Evolutionary conservation across 2,888 invertebrate species (phyloP).

Genomic region (Rhynchonema sp.): DNA sequence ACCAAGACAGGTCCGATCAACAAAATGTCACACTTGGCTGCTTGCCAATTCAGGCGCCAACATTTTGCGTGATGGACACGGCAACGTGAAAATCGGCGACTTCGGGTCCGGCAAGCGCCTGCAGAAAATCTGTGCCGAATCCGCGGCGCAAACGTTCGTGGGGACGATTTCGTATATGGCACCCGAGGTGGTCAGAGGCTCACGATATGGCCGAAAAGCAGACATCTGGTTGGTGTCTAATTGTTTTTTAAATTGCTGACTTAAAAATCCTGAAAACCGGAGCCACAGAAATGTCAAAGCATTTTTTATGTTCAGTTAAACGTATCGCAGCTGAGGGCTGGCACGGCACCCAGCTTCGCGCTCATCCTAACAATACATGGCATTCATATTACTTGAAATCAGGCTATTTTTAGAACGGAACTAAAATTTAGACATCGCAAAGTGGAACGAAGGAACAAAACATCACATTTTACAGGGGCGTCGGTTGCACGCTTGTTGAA

Average conservation of each 20-base stretch:
- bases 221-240: slow-evolving; percentile 28
- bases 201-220: slow-evolving; percentile 30
- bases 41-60: slow-evolving; percentile 35
- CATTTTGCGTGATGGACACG: slow-evolving; percentile 31
- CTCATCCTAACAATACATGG: too few species aligned
- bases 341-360: too few species aligned
- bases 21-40: too few species aligned
- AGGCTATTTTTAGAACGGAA: too few species aligned
- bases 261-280: neutral
- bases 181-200: slow-evolving; percentile 32
- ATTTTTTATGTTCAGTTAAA: neutral
- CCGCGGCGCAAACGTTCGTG: slow-evolving; percentile 21
- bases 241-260: neutral
- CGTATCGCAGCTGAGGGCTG: neutral
- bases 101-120: slow-evolving; percentile 35
- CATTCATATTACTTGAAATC: too few species aligned
- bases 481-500: slow-evolving; percentile 32
- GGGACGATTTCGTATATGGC: slow-evolving; percentile 34
- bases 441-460: too few species aligned
- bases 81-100: slow-evolving; percentile 35
- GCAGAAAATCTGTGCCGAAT: slow-evolving; percentile 25
- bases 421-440: too few species aligned
- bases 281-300: neutral
- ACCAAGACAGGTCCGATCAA: too few species aligned
- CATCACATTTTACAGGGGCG: slow-evolving; percentile 27